phyloP scores from a whole-genome alignment of 2,113 vertebrate species.

The Blennius ocellaris region DNA sequence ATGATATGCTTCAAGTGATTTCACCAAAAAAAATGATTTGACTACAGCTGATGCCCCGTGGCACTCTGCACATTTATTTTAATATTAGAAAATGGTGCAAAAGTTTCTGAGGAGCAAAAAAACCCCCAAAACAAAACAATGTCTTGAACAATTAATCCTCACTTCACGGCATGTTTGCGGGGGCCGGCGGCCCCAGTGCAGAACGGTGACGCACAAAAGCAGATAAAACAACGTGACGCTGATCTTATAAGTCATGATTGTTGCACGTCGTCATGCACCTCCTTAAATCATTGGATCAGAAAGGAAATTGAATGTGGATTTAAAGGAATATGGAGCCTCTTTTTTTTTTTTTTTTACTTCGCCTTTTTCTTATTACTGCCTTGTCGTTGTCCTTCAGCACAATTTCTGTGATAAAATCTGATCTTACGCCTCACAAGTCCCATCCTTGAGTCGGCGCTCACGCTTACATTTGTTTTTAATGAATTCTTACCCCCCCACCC shows the following conservation, averaged over 20 bases:
- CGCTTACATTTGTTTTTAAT: background rate
- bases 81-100: background rate
- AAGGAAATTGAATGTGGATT: slow-evolving; percentile 8
- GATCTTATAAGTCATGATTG: slow-evolving; percentile 36
- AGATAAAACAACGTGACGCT: slow-evolving; percentile 51
- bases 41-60: slow-evolving; percentile 9
- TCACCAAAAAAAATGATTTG: slow-evolving; percentile 15
- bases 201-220: slow-evolving; percentile 48
- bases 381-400: slow-evolving; percentile 39
- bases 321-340: background rate
- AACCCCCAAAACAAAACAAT: too few species aligned
- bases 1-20: slow-evolving; percentile 39
- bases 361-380: slow-evolving; percentile 19
- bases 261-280: background rate
- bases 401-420: slow-evolving; percentile 9
- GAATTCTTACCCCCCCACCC: background rate
- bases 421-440: slow-evolving; percentile 18
- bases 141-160: slow-evolving; percentile 7
- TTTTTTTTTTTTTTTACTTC: too few species aligned
- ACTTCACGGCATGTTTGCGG: slow-evolving; percentile 23
- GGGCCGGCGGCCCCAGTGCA: slow-evolving; percentile 33
- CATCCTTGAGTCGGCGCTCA: background rate
- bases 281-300: slow-evolving; percentile 23
- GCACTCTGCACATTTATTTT: slow-evolving; percentile 24
- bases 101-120: slow-evolving; percentile 6